Evolutionary conservation across 2,888 invertebrate genomes (phyloP).

Genomic region (Cerceris ruficornis): DNA sequence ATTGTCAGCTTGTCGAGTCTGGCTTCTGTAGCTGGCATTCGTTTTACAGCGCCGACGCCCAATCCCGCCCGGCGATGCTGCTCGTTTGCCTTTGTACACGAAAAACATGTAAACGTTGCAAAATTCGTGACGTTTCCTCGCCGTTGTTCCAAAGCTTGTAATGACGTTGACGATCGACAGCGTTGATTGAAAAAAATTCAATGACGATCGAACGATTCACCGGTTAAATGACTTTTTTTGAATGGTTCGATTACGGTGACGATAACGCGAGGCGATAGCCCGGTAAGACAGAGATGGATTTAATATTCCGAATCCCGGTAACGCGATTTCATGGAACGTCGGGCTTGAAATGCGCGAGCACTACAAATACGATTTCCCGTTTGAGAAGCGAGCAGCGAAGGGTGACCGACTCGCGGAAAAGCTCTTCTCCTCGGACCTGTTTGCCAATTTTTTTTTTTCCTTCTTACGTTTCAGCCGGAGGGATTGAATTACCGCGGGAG

Average conservation of each 20-base stretch:
- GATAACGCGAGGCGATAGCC: slow-evolving; percentile 58
- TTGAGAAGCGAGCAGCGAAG: slow-evolving; percentile 24
- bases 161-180: no score
- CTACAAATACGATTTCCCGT: slow-evolving; percentile 76
- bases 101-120: no score
- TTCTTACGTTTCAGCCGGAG: slow-evolving; percentile 31
- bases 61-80: neutral
- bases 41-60: slow-evolving; percentile 28
- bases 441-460: slow-evolving; percentile 58
- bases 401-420: slow-evolving; percentile 48
- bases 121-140: no score
- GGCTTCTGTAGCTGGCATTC: slow-evolving; percentile 27
- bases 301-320: slow-evolving; percentile 77
- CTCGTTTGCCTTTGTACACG: neutral
- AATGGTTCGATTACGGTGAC: slow-evolving; percentile 60
- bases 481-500: slow-evolving; percentile 44
- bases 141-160: no score
- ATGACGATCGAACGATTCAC: neutral
- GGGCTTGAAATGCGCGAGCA: slow-evolving; percentile 70
- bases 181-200: neutral
- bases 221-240: slow-evolving; percentile 52
- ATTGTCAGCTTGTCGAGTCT: slow-evolving; percentile 43
- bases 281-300: slow-evolving; percentile 72
- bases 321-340: slow-evolving; percentile 78
- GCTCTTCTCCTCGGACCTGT: slow-evolving; percentile 62